Conservation (phyloP, 2,888 invertebrate genomes). For the Fabriciana adippe region DNA sequence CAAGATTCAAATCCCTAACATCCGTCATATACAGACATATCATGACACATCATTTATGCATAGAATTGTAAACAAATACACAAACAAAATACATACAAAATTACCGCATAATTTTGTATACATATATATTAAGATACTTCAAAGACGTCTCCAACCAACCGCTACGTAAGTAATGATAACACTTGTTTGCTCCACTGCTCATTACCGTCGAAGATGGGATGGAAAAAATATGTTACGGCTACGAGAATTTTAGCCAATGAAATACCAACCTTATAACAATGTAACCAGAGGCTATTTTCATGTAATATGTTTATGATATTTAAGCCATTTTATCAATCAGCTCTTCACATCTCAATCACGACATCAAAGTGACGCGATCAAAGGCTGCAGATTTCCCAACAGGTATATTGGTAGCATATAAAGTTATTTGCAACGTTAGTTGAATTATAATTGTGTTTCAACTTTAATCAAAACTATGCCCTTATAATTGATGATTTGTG, state of each 20-base stretch:
- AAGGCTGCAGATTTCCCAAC: conserved; percentile 38
- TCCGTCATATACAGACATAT: too few relatives aligned
- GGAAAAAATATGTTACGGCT: conserved; percentile 28
- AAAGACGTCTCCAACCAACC: conserved; percentile 28
- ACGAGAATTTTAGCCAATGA: conserved; percentile 3
- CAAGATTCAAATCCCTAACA: too few relatives aligned
- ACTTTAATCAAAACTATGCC: background rate
- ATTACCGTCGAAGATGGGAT: conserved; percentile 32
- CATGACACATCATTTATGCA: too few relatives aligned
- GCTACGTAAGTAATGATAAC: conserved; percentile 25
- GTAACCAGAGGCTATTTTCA: background rate
- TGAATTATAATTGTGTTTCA: conserved; percentile 20
- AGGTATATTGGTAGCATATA: conserved; percentile 27
- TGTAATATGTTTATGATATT: background rate
- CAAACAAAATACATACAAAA: too few relatives aligned
- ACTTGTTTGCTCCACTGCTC: conserved; percentile 30
- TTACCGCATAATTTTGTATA: too few relatives aligned
- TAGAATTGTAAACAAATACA: too few relatives aligned
- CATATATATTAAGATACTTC: conserved; percentile 18
- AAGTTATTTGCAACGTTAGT: conserved; percentile 26
- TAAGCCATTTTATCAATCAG: conserved; percentile 11
- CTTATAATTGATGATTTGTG: too few relatives aligned
- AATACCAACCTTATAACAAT: background rate
- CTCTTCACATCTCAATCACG: conserved; percentile 32
- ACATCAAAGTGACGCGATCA: conserved; percentile 42